These are phyloP conservation scores for Pterobdella sp. DNA, from an alignment of 2,888 invertebrate species.

Conservation along the genomic window DNA sequence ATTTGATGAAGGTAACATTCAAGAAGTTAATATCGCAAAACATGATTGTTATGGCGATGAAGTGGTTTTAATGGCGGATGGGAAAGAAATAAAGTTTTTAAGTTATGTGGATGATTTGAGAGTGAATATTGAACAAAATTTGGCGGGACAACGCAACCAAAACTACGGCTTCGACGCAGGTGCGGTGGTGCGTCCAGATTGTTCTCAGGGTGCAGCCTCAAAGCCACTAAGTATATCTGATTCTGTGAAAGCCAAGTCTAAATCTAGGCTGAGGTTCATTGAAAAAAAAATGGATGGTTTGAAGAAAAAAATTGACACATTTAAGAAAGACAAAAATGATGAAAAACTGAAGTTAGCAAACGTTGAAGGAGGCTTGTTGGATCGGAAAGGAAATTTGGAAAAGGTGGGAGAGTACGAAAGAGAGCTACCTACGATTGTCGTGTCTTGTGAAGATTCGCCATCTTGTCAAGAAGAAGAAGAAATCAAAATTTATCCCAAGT, in stretches of 20 bases:
- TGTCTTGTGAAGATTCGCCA: background rate
- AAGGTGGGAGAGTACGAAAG: no score
- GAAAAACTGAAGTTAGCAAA: background rate
- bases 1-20: no score
- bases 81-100: background rate
- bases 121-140: no score
- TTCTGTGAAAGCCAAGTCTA: slow-evolving; percentile 6
- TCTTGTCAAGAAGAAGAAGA: background rate
- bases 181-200: no score
- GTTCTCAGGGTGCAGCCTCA: background rate
- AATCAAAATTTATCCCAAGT: slow-evolving; percentile 6
- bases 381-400: background rate
- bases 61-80: background rate
- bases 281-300: slow-evolving; percentile 14
- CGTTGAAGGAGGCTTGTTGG: background rate
- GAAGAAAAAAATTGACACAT: background rate
- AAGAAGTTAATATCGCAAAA: no score
- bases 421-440: slow-evolving; percentile 2
- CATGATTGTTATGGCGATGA: background rate
- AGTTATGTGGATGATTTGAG: background rate
- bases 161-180: no score
- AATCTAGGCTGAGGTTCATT: slow-evolving; percentile 12
- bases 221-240: background rate
- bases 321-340: slow-evolving; percentile 1
- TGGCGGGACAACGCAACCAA: no score